Percentiles rank a stretch among this genome's conserved stretches.
These are phyloP conservation scores for Anolis apletophallus DNA, from an alignment of 2,797 vertebrate genomes.

Conservation along the genomic window DNA sequence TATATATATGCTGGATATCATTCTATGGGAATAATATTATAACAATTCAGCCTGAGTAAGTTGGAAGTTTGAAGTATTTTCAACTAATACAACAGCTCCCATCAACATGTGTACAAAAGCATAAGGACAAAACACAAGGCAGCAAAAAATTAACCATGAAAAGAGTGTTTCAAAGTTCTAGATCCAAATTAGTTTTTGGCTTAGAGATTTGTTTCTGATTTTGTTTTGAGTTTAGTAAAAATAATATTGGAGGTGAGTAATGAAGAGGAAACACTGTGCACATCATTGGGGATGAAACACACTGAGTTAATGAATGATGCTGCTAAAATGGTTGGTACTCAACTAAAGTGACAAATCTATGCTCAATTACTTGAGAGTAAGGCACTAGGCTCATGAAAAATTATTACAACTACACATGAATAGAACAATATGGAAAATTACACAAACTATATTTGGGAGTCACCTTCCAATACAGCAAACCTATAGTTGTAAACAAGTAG, in stretches of 20 bases:
- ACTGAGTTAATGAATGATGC: neutral
- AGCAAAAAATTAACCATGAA: neutral
- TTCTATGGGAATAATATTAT: neutral
- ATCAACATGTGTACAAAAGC: neutral
- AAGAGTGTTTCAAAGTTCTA: neutral
- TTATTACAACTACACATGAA: neutral
- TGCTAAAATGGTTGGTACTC: neutral
- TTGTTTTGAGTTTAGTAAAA: neutral
- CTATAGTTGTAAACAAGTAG: neutral
- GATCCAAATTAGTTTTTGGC: neutral
- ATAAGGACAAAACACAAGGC: neutral
- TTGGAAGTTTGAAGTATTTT: neutral
- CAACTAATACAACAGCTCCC: neutral
- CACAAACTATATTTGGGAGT: neutral
- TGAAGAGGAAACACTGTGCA: neutral
- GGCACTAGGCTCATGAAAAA: too few species aligned
- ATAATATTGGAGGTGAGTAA: neutral
- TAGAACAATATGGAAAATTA: neutral
- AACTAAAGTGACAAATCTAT: neutral
- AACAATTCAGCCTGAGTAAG: too few species aligned
- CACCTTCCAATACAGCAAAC: neutral
- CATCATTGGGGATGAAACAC: neutral
- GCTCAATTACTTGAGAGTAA: neutral
- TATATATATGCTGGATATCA: neutral
- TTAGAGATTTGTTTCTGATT: neutral